Base-by-base conservation (phyloP, 1,140 invertebrate species). In the Heterodera carotae region DNA sequence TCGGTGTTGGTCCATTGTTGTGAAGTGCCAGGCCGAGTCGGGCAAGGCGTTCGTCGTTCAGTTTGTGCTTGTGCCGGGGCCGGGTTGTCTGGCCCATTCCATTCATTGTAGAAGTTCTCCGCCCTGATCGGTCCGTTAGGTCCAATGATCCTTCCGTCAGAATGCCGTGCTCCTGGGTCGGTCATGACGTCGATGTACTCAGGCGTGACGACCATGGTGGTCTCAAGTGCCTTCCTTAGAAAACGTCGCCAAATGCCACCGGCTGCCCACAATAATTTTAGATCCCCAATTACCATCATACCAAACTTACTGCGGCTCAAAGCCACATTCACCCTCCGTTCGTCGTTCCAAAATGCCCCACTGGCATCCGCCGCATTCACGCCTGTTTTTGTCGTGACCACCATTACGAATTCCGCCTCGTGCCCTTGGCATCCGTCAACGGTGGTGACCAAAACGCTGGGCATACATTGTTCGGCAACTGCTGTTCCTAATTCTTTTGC, bases 221-320 rank as follows among this genome's bases (percentile, higher is more conserved):
- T 67, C 2, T 67, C 36, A 2, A 67, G 64, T 3, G 64, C 64
- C 22, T n/a, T 22, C 4, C 64, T 2, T 18, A 67, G 22, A 6
- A 67, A 67, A 2, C 64, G 64, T n/a, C 64, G 31, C 64, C 64
- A 67, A 67, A 67, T 67, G 31, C 64, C 64, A 5, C n/a, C 64
- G 5, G 64, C 64, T 22, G 64, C n/a, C 64, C 64, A 67, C 64
- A 67, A 67, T n/a, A 67, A 22, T n/a, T 67, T 67, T 0, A 67
- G 4, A 6, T 67, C 64, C 2, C 64, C 64, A 5, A 67, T 6
- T 4, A 67, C 22, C 22, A 67, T 36, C 22, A 67, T 22, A 5
- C 64, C 64, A 25, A 22, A 67, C 64, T 36, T 67, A 4, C 64
- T 36, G 36, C 64, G 64, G 22, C 64, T 67, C 12, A 67, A n/a